Evolutionary conservation across 2,888 invertebrate species (phyloP), one percentile per base, ranked within the genome.

Genomic region (Mystacides longicornis): DNA sequence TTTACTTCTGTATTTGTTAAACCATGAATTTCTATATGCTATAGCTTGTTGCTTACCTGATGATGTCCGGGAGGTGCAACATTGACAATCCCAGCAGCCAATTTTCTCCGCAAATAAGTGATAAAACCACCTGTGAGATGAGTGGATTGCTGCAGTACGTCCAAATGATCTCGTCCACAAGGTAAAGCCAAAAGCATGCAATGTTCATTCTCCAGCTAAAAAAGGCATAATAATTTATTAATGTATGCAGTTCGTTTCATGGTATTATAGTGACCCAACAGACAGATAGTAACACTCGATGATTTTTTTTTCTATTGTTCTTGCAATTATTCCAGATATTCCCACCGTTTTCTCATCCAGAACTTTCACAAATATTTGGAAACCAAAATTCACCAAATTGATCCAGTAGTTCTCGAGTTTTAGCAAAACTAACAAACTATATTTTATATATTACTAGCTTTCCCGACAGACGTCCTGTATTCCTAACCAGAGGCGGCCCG

Each of bases 11-110:
- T 9, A 57, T 48, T 22, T 46, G 48, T 19, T 18, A 57, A 51
- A 37, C 22, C 5, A 27, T 7, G 27, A 7, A 27, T 27, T 27
- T 27, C 7, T 27, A 27, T 27, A 27, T 11, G 23, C 19, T 33
- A n/a, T n/a, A n/a, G n/a, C n/a, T n/a, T n/a, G n/a, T n/a, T n/a
- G 16, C 73, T 67, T 71, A 87, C 88, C 80, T 88, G 86, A 63
- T 91, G 90, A 64, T 91, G 89, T 62, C 92, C 93, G 54, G 94
- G 93, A 62, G 89, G 86, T 21, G 90, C 88, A 60, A 96, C 90
- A 74, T 98, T 98, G 64, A 98, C 93, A 68, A 99, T 98, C 65
- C 98, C 98, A 64, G 98, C 98, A 59, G 98, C 98, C 78, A 93
- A 93, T 74, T 98, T 98, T 68, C 91, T 87, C 76, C 93, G 92